Evolutionary conservation across 1,140 invertebrate species (phyloP).

Genomic region (Dendrolimus kikuchii): DNA sequence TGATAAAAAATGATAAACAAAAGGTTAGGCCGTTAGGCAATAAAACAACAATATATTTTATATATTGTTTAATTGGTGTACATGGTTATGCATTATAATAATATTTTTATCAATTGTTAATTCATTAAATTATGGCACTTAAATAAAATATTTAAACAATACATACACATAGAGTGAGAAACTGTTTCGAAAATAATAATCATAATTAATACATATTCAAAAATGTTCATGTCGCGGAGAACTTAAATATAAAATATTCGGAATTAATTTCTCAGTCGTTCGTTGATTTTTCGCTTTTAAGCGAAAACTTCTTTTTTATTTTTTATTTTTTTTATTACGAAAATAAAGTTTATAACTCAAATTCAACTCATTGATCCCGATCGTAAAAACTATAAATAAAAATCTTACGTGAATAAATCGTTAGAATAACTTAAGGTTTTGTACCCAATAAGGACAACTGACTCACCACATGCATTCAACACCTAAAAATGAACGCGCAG

Average conservation of each 20-base stretch:
- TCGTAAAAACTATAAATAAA: slow-evolving; percentile 59
- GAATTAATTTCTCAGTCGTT: slow-evolving; percentile 70
- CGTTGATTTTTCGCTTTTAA: slow-evolving; percentile 52
- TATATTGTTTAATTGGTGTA: slow-evolving; percentile 69
- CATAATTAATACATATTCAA: slow-evolving; percentile 16
- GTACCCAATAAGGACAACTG: slow-evolving; percentile 15
- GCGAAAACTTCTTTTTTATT: slow-evolving; percentile 57
- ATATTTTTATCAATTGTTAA: slow-evolving; percentile 67
- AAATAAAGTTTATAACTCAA: slow-evolving; percentile 63
- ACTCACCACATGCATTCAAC: slow-evolving; percentile 6
- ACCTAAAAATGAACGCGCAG: slow-evolving; percentile 57
- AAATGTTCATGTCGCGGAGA: slow-evolving; percentile 46
- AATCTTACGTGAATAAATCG: slow-evolving; percentile 38
- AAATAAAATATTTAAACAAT: slow-evolving; percentile 65
- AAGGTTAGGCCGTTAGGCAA: slow-evolving; percentile 6
- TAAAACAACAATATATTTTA: slow-evolving; percentile 56
- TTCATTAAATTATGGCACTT: slow-evolving; percentile 71
- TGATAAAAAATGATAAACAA: no score
- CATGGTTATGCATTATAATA: slow-evolving; percentile 70
- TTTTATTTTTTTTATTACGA: slow-evolving; percentile 54
- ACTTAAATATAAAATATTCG: slow-evolving; percentile 61
- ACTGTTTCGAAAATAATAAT: slow-evolving; percentile 44
- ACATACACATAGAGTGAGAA: slow-evolving; percentile 49
- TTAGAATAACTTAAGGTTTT: slow-evolving; percentile 49
- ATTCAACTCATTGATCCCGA: slow-evolving; percentile 65